Evolutionary conservation across 2,113 vertebrate species (phyloP).

Genomic region (cat (Felis catus)): F.catus_Fca126_mat1.0 CM031417.1:114650501-114651000

Average conservation of each 20-base stretch:
- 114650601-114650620: background rate
- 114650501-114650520: background rate
- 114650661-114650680: background rate
- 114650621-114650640: background rate
- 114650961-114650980: too few relatives aligned
- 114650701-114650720: background rate
- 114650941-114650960: too few relatives aligned
- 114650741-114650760: background rate
- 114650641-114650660: conserved; percentile 10
- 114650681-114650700: background rate
- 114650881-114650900: too few relatives aligned
- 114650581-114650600: background rate
- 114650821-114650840: background rate
- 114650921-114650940: too few relatives aligned
- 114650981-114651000: too few relatives aligned
- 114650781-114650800: background rate
- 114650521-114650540: background rate
- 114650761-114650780: background rate
- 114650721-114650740: conserved; percentile 4
- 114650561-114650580: background rate
- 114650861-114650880: background rate
- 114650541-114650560: background rate
- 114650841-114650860: background rate
- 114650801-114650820: background rate
- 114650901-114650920: too few relatives aligned